Conservation (phyloP, 2,113 vertebrate species). For the Siphamia tubifer region DNA sequence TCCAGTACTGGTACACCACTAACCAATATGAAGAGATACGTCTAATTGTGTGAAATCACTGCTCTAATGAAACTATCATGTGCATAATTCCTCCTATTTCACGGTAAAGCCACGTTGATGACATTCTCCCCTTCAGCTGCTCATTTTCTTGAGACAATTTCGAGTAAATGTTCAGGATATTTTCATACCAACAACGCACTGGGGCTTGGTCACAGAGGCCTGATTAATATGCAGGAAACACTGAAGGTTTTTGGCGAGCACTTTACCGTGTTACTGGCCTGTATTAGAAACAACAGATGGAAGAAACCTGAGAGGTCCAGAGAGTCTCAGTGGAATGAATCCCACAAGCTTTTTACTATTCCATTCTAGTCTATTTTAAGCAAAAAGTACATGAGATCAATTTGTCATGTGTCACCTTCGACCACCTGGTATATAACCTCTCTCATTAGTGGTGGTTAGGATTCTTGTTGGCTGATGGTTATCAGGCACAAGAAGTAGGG, state of each 20-base stretch:
- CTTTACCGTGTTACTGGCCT: conserved; percentile 2
- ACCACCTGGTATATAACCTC: conserved; percentile 25
- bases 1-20: too few species aligned
- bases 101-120: neutral
- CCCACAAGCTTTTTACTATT: conserved; percentile 23
- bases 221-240: conserved; percentile 36
- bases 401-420: conserved; percentile 58
- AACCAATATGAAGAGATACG: too few species aligned
- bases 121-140: neutral
- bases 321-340: conserved; percentile 10
- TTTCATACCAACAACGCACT: neutral
- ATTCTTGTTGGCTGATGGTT: neutral
- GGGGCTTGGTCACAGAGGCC: neutral
- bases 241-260: neutral
- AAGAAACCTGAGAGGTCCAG: neutral
- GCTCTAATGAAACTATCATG: neutral
- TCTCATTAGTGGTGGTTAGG: conserved; percentile 36
- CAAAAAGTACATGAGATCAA: conserved; percentile 23
- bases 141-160: conserved; percentile 14
- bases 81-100: neutral
- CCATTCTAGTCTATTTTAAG: conserved; percentile 40
- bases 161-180: neutral
- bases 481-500: conserved; percentile 47
- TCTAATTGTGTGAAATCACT: too few species aligned
- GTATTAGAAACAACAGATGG: conserved; percentile 27